phyloP scores from a whole-genome alignment of 1,140 invertebrate genomes.

The Leucophenga varia region DNA sequence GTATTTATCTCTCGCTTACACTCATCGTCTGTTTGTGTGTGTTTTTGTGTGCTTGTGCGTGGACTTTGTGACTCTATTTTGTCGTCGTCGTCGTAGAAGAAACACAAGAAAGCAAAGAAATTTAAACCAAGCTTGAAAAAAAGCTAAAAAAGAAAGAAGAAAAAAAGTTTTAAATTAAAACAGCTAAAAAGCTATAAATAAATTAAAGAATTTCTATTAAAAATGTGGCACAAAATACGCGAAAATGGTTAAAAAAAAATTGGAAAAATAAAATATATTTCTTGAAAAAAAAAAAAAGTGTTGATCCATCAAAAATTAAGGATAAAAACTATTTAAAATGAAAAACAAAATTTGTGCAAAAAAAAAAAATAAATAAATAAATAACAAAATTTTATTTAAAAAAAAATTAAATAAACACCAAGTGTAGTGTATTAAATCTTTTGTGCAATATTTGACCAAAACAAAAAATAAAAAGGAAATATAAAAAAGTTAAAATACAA shows the following conservation, averaged over 20 bases:
- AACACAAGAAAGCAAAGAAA: conserved; percentile 41
- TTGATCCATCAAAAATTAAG: conserved; percentile 13
- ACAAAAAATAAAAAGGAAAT: conserved; percentile 37
- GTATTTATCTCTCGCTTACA: conserved; percentile 31
- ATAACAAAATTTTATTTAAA: conserved; percentile 8
- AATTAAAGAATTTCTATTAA: conserved; percentile 12
- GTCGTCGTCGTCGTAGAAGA: conserved; percentile 17
- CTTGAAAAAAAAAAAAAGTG: no score
- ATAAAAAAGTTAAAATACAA: conserved; percentile 51
- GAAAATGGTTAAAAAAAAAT: conserved; percentile 47
- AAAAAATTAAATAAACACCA: conserved; percentile 19
- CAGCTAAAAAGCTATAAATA: not conserved
- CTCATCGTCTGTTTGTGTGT: conserved; percentile 30
- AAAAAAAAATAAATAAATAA: conserved; percentile 12
- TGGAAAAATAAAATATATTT: no score
- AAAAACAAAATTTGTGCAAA: conserved; percentile 19
- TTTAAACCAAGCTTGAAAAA: conserved; percentile 41
- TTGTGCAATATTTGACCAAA: conserved; percentile 3
- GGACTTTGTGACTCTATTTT: conserved; percentile 26
- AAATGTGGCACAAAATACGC: conserved; percentile 46
- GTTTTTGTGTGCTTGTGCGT: no score
- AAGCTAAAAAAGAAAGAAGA: conserved; percentile 18
- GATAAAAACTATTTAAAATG: conserved; percentile 14
- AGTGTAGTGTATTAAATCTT: no score
- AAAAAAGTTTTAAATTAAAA: conserved; percentile 22